Evolutionary conservation across 2,113 vertebrate species (phyloP).

Genomic region (Stercorarius parasiticus): DNA sequence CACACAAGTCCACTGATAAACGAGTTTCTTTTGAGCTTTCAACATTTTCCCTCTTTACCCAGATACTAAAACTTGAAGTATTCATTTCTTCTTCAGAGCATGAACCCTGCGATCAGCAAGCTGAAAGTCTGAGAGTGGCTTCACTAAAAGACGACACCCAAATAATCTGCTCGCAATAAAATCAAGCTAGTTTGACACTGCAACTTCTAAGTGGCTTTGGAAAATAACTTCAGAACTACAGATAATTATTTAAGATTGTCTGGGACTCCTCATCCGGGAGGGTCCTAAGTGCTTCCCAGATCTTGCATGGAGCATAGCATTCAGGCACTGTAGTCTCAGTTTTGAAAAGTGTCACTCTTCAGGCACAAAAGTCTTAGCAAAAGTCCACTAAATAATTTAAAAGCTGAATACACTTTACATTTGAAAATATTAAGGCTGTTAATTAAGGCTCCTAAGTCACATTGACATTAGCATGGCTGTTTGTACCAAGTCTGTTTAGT

Average conservation of each 20-base stretch:
- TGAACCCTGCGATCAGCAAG: neutral
- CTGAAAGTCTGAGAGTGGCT: neutral
- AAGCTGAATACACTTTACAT: neutral
- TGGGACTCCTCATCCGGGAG: neutral
- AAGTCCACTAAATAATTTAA: neutral
- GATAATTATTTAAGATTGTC: neutral
- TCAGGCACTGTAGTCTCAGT: neutral
- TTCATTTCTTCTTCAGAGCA: neutral
- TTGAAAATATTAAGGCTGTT: neutral
- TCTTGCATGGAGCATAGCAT: neutral
- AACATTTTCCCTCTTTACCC: neutral
- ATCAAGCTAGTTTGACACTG: neutral
- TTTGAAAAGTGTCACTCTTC: neutral
- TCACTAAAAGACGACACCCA: neutral
- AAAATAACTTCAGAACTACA: conserved; percentile 9
- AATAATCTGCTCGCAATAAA: neutral
- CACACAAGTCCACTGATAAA: neutral
- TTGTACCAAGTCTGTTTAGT: neutral
- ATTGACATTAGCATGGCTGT: neutral
- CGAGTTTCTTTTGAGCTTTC: neutral
- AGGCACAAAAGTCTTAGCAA: neutral
- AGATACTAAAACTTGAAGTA: neutral
- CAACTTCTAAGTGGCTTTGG: neutral
- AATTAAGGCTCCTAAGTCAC: neutral
- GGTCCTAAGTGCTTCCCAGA: neutral